These are phyloP conservation scores for Gorsachius magnificus DNA, from an alignment of 2,797 vertebrate species.

Conservation along the genomic window DNA sequence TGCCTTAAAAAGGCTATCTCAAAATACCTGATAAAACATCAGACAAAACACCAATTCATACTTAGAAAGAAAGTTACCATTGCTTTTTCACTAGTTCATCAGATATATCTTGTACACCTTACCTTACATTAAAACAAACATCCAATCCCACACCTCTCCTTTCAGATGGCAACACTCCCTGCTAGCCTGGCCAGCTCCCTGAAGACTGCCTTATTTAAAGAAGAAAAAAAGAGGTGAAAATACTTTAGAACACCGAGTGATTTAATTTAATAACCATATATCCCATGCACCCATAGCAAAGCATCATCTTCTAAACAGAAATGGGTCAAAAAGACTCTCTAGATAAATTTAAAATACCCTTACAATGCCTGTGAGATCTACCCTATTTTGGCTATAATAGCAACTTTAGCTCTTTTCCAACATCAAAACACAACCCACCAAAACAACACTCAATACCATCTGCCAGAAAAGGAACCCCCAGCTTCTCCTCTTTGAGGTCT, in stretches of 20 bases:
- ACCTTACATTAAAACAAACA: neutral
- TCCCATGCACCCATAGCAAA: neutral
- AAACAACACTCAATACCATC: neutral
- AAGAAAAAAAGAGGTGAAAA: neutral
- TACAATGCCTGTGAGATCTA: accelerated
- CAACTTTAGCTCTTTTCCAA: neutral
- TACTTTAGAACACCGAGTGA: neutral
- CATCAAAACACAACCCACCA: neutral
- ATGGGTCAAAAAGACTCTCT: neutral
- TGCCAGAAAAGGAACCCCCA: neutral
- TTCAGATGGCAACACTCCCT: neutral
- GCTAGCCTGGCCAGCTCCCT: neutral
- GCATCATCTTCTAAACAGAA: neutral
- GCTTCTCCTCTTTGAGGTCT: neutral
- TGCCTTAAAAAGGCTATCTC: neutral
- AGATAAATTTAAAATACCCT: neutral
- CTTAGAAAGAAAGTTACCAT: neutral
- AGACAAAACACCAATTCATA: neutral
- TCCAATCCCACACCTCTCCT: neutral
- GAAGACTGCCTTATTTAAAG: neutral
- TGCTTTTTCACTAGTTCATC: neutral
- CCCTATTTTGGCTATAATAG: neutral
- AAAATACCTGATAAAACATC: neutral
- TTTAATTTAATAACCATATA: neutral
- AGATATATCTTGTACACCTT: neutral